Percentiles rank a stretch among this genome's conserved stretches.
Conservation (phyloP, 2,113 vertebrate species). For the Dipodomys merriami region DNA sequence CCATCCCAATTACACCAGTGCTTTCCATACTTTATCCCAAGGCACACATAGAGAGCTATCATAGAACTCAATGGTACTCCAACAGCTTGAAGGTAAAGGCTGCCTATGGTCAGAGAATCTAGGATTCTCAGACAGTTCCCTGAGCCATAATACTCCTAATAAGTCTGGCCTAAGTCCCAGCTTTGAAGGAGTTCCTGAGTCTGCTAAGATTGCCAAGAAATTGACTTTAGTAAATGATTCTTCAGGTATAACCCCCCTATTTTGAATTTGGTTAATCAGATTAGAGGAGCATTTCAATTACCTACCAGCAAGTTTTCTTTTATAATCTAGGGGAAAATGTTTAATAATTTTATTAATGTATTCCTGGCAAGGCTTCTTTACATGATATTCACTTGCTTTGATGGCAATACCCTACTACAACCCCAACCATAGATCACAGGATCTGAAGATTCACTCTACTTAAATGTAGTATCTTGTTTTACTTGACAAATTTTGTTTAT, state of each 20-base stretch:
- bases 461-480: background rate
- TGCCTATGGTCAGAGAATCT: background rate
- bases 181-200: background rate
- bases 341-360: conserved; percentile 24
- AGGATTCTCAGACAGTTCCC: background rate
- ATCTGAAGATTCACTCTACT: background rate
- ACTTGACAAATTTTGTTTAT: background rate
- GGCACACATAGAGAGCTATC: background rate
- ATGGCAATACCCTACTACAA: conserved; percentile 10
- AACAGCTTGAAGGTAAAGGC: background rate
- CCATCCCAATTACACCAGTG: background rate
- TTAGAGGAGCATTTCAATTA: background rate
- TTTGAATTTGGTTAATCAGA: conserved; percentile 36
- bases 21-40: background rate
- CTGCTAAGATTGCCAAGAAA: background rate
- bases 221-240: background rate
- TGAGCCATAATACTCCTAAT: background rate
- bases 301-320: background rate
- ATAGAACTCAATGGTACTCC: no score
- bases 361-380: background rate
- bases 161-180: background rate
- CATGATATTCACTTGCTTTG: conserved; percentile 18
- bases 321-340: background rate
- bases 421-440: background rate
- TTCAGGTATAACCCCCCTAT: background rate